These are phyloP conservation scores for Cathartes aura DNA, from an alignment of 2,113 vertebrate species.

Conservation along the genomic window DNA sequence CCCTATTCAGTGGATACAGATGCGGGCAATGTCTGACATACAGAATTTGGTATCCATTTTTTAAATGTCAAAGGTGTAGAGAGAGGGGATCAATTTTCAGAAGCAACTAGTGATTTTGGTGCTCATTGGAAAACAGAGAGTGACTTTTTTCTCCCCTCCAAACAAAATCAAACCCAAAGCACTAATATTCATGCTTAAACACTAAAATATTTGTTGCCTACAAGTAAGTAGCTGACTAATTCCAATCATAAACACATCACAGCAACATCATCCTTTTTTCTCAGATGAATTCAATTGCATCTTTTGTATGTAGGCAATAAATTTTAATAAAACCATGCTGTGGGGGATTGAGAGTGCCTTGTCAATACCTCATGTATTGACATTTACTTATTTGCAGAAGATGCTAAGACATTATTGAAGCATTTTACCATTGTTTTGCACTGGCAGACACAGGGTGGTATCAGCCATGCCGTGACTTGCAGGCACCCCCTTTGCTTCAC, in stretches of 20 bases:
- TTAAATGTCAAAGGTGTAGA: not conserved
- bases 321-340: not conserved
- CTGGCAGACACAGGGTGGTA: not conserved
- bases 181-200: not conserved
- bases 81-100: not conserved
- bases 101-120: not conserved
- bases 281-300: not conserved
- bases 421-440: not conserved
- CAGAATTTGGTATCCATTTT: not conserved
- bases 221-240: not conserved
- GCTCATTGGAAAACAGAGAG: not conserved
- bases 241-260: not conserved
- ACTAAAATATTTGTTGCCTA: not conserved
- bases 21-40: rapidly evolving
- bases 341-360: not conserved
- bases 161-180: not conserved
- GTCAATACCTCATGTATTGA: not conserved
- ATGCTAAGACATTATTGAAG: not conserved
- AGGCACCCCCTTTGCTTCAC: not conserved
- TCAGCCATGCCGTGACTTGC: not conserved
- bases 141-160: not conserved
- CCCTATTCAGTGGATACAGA: not conserved
- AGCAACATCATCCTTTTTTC: not conserved
- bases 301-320: not conserved
- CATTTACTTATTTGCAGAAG: not conserved